A percentile compares a stretch with the other conserved stretches of the same genome.
These are phyloP conservation scores for Sthenelais limicola DNA, from an alignment of 2,888 invertebrate genomes.

Conservation along the genomic window DNA sequence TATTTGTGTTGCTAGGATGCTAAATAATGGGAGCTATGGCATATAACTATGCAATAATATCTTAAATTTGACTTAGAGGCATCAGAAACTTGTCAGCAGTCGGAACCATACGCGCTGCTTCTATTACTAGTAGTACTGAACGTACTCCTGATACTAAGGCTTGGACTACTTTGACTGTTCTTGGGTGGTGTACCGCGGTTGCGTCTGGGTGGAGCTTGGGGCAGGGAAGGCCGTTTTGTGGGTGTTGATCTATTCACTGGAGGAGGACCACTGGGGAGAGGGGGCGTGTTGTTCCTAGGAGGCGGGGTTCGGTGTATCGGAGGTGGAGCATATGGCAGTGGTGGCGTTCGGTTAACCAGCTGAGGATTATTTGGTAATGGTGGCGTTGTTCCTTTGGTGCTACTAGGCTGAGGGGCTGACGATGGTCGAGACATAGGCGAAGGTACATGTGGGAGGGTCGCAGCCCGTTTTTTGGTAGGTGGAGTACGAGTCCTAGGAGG, in stretches of 20 bases:
- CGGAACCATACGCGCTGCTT: slow-evolving; percentile 23
- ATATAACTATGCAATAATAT: too few relatives aligned
- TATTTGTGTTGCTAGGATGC: too few relatives aligned
- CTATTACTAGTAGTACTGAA: slow-evolving; percentile 27
- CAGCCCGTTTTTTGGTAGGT: background rate
- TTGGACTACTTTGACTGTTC: slow-evolving; percentile 31
- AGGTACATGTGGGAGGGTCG: background rate
- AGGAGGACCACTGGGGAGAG: slow-evolving; percentile 13
- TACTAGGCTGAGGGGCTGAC: slow-evolving; percentile 7
- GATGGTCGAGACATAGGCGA: background rate
- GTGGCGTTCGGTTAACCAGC: background rate
- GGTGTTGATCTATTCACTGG: slow-evolving; percentile 26
- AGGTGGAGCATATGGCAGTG: background rate
- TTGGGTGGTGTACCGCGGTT: slow-evolving; percentile 14
- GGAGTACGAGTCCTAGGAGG: slow-evolving; percentile 17
- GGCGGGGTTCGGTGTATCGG: slow-evolving; percentile 1
- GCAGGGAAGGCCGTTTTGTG: slow-evolving; percentile 10
- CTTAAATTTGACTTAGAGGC: too few relatives aligned
- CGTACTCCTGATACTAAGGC: slow-evolving; percentile 22
- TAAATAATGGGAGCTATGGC: too few relatives aligned
- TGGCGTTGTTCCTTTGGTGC: background rate
- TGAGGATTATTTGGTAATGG: background rate
- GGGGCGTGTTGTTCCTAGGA: slow-evolving; percentile 1
- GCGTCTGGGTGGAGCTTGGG: slow-evolving; percentile 13
- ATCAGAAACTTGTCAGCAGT: too few relatives aligned